Evolutionary conservation across 2,797 vertebrate genomes (phyloP), one percentile per base, ranked within the genome.

Genomic region (Betta splendens): DNA sequence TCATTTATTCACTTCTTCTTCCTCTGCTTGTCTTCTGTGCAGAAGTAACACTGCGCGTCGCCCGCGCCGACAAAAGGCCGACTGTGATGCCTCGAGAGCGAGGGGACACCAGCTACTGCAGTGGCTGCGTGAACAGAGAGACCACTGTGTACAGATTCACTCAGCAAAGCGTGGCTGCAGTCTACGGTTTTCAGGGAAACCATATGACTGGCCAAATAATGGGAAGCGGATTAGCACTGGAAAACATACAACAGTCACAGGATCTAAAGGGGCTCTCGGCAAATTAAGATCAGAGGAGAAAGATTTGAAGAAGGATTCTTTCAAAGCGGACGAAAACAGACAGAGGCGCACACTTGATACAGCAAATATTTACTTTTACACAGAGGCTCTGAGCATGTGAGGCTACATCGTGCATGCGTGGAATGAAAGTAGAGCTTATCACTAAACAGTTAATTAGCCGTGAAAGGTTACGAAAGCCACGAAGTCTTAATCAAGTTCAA

Each of bases 91-190:
- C 74, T 73, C 61, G n/a, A n/a, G n/a, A 57, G 53, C 15, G 65
- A 79, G 68, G 79, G 75, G 69, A 83, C 75, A 77, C 55, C 73
- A 79, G 82, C 81, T 68, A 77, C 79, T 66, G 75, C 72, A 75
- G 73, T 28, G 69, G 75, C 67, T 39, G 28, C 12, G 36, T 35
- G 64, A 57, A 86, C 80, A 86, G 79, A 85, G 76, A 69, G 55
- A 66, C 72, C 75, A 86, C 77, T 86, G 77, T 87, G 78, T 43
- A 70, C 54, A 82, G 75, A 85, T 69, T 80, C 67, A 74, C 65
- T 77, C 49, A 62, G 18, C 15, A 10, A 56, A 83, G 79, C 54
- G 77, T 37, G 69, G 59, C 67, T 53, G 38, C 42, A 48, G 64
- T 69, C 59, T 56, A 21, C 56, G 71, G 69, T 57, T 73, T 76